Percentiles rank a stretch among this genome's conserved stretches.
phyloP scores from a whole-genome alignment of 1,140 invertebrate species.

The Geopemphigus sp. region DNA sequence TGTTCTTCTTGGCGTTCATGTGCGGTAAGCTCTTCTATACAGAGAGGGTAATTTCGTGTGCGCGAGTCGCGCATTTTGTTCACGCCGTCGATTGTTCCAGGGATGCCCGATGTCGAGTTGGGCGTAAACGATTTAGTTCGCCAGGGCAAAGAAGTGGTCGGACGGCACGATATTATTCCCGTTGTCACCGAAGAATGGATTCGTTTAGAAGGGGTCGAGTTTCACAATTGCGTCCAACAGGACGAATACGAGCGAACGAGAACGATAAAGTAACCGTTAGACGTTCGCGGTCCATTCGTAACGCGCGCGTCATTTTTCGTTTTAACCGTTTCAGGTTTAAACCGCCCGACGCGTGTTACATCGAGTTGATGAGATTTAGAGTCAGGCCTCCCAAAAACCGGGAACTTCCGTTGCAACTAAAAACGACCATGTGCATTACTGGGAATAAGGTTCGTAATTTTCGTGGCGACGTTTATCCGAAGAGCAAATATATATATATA shows the following conservation, averaged over 20 bases:
- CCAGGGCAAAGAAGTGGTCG: slow-evolving; percentile 98
- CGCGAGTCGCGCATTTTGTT: neutral
- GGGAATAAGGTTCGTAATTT: slow-evolving; percentile 68
- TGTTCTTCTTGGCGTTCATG: slow-evolving; percentile 94
- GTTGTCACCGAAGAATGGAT: slow-evolving; percentile 99
- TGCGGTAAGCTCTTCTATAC: slow-evolving; percentile 62
- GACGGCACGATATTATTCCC: slow-evolving; percentile 97
- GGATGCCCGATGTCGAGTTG: slow-evolving; percentile 93
- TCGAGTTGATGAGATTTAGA: slow-evolving; percentile 94
- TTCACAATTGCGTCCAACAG: slow-evolving; percentile 90
- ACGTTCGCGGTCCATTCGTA: neutral
- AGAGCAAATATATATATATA: too few species aligned
- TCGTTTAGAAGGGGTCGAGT: slow-evolving; percentile 87
- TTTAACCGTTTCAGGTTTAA: slow-evolving; percentile 70
- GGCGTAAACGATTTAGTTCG: slow-evolving; percentile 95
- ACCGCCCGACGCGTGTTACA: slow-evolving; percentile 97
- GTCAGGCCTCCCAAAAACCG: slow-evolving; percentile 93
- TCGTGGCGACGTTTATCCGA: too few species aligned
- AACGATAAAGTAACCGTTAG: slow-evolving; percentile 74
- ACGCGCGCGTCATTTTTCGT: slow-evolving; percentile 12
- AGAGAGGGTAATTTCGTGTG: too few species aligned
- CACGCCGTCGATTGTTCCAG: slow-evolving; percentile 56
- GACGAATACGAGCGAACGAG: slow-evolving; percentile 87
- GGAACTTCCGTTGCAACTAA: slow-evolving; percentile 93
- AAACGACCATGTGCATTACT: slow-evolving; percentile 79